Evolutionary conservation across 2,113 vertebrate genomes (phyloP).

Genomic region (Etheostoma spectabile): DNA sequence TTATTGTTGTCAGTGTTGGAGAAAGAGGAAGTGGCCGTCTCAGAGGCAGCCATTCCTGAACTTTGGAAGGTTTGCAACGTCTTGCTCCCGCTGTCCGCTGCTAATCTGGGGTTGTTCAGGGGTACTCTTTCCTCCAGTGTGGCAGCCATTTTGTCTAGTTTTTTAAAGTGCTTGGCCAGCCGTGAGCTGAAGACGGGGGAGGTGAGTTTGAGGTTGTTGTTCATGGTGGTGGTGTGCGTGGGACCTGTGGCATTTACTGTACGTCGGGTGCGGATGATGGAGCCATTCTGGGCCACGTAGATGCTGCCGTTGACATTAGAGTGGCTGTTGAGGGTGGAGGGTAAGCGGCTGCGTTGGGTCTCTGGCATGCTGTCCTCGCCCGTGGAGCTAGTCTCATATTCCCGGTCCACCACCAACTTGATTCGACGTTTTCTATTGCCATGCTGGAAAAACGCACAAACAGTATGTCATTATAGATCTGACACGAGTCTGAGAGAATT

Average conservation of each 20-base stretch:
- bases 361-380: conserved; percentile 92
- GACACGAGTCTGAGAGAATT: neutral
- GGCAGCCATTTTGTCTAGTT: conserved; percentile 92
- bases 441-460: conserved; percentile 80
- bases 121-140: conserved; percentile 92
- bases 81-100: conserved; percentile 59
- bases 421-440: conserved; percentile 89
- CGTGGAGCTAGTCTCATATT: conserved; percentile 92
- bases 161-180: conserved; percentile 93
- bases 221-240: conserved; percentile 76
- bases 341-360: conserved; percentile 83
- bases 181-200: conserved; percentile 85
- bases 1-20: conserved; percentile 71
- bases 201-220: conserved; percentile 84
- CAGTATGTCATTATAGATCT: neutral
- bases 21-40: conserved; percentile 44
- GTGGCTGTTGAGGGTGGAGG: conserved; percentile 80
- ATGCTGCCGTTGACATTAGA: conserved; percentile 88
- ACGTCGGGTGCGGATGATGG: conserved; percentile 92
- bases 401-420: conserved; percentile 90
- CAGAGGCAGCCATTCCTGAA: conserved; percentile 45
- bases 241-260: conserved; percentile 31
- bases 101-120: conserved; percentile 81
- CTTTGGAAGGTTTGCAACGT: conserved; percentile 68
- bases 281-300: conserved; percentile 95